Evolutionary conservation across 2,113 vertebrate species (phyloP).

Genomic region (Vulpes lagopus): DNA sequence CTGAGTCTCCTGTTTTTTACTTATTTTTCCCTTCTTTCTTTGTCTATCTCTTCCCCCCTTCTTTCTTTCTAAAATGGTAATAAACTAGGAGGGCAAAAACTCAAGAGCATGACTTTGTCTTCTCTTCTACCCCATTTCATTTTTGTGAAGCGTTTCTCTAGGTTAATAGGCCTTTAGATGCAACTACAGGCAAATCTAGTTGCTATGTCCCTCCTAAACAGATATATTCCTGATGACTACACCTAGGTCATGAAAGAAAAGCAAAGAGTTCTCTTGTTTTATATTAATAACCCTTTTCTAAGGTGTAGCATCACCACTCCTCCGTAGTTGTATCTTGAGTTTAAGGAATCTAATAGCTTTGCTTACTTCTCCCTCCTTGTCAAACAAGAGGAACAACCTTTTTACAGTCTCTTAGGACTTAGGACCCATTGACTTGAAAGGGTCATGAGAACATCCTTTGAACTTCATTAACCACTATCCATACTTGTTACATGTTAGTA

Average conservation of each 20-base stretch:
- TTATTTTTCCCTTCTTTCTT: neutral
- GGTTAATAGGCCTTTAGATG: neutral
- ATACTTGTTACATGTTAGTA: slow-evolving; percentile 20
- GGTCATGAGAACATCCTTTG: neutral
- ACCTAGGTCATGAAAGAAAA: slow-evolving; percentile 14
- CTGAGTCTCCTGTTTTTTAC: neutral
- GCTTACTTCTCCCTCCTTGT: neutral
- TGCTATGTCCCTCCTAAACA: neutral
- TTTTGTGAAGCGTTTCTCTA: slow-evolving; percentile 35
- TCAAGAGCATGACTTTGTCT: neutral
- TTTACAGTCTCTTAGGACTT: neutral
- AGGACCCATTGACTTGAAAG: neutral
- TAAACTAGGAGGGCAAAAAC: neutral
- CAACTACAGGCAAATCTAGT: neutral
- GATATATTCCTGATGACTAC: neutral
- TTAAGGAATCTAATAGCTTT: neutral
- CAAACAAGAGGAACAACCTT: neutral
- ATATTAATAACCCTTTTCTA: neutral
- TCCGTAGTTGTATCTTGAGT: neutral
- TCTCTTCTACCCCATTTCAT: neutral
- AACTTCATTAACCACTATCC: neutral
- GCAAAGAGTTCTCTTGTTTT: neutral
- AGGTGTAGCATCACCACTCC: neutral
- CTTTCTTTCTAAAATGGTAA: slow-evolving; percentile 9
- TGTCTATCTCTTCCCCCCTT: neutral